Evolutionary conservation across 30 jellyfish, hydroid and myxozoan genomes (phyloP), one percentile per base, ranked within the genome.

Genomic region (Cassiopea xamachana): DNA sequence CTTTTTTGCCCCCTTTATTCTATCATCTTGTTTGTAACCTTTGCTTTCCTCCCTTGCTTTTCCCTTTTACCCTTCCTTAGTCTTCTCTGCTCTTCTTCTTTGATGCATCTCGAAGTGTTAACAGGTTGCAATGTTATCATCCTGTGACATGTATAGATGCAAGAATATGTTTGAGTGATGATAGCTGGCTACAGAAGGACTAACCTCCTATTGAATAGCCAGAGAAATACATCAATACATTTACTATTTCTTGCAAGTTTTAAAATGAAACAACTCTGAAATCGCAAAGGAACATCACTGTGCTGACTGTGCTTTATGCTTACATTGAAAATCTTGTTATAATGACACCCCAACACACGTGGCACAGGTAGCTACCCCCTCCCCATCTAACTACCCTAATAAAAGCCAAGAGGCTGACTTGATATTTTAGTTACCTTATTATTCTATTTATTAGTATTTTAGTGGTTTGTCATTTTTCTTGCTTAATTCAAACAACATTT

Each of bases 131-230:
- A 39, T 3, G 49, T 0, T 4, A 58, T 59, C 90, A 79, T 12
- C 13, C 86, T 88, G 95, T 48, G 95, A 69, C 60, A 74, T 45
- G 82, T 68, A 39, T 7, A 16, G 95, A 88, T 88, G 95, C 95
- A 15, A 88, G 75, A 88, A 27, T n/a, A 88, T 55, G 16, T 88
- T 83, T 88, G 87, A 51, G 83, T 77, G 71, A 79, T 88, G 95
- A 88, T 88, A 88, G 95, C 95, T 88, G 95, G 95, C 87, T 76
- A 62, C 9, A 1, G 90, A 88, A 79, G 90, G 85, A 69, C 83
- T 7, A 0, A 27, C 6, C 78, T 60, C 76, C 90, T 79, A 1
- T 7, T 88, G 95, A 88, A 78, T 78, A 60, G 87, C 81, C 95
- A 80, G 95, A 88, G 95, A 88, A 88, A 80, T 82, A 49, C 88